Conservation (phyloP, 2,113 vertebrate species). For the Apteryx owenii region DNA sequence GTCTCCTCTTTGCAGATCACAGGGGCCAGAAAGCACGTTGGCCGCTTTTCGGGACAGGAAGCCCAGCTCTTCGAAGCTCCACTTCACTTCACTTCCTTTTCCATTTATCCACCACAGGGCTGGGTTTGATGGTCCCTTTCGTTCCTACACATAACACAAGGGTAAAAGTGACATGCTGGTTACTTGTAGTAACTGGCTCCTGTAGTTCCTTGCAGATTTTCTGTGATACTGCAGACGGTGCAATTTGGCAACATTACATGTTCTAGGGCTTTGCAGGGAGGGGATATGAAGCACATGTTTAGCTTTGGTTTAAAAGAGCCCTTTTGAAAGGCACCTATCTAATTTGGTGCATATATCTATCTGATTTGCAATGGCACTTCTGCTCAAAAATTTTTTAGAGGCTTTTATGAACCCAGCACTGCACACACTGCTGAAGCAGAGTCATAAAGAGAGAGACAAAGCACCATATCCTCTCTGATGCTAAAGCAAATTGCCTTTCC, state of each 20-base stretch:
- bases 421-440: neutral
- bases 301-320: neutral
- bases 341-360: neutral
- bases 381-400: neutral
- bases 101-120: conserved; percentile 85
- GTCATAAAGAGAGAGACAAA: neutral
- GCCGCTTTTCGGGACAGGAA: conserved; percentile 77
- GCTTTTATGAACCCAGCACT: neutral
- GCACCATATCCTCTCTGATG: neutral
- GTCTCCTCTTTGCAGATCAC: conserved; percentile 77
- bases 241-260: neutral
- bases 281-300: neutral
- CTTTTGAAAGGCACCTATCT: neutral
- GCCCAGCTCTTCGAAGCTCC: conserved; percentile 81
- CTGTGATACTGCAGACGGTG: neutral
- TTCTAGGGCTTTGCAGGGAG: neutral
- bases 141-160: conserved; percentile 2
- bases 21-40: conserved; percentile 74
- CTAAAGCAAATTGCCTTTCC: neutral
- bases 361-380: neutral
- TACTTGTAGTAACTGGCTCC: neutral
- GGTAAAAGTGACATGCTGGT: neutral
- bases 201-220: neutral
- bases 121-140: conserved; percentile 54
- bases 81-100: conserved; percentile 73